Evolutionary conservation across 1,140 invertebrate species (phyloP).

Genomic region (Drosophila saltans): DNA sequence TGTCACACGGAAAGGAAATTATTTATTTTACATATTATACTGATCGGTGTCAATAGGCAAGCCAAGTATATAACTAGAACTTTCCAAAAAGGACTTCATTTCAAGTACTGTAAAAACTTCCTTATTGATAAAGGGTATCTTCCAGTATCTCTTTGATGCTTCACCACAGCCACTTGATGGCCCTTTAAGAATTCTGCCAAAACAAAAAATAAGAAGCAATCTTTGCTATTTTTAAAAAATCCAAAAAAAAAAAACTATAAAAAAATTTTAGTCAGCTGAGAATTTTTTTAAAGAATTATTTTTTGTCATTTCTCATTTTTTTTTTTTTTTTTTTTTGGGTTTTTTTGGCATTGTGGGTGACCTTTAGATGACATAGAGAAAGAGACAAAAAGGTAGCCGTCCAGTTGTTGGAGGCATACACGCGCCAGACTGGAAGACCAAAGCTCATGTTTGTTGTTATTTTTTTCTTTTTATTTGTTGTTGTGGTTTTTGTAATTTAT

Average conservation of each 20-base stretch:
- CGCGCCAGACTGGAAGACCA: constrained; percentile 65
- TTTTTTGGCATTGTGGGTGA: constrained; percentile 43
- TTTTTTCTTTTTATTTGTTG: neutral
- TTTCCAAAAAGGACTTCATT: too few relatives aligned
- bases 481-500: constrained; percentile 18
- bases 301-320: constrained; percentile 46
- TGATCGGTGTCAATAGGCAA: too few relatives aligned
- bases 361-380: constrained; percentile 75
- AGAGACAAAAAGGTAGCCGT: constrained; percentile 24
- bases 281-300: constrained; percentile 23
- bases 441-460: constrained; percentile 46
- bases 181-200: neutral
- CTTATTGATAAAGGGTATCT: neutral
- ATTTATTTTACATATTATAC: too few relatives aligned
- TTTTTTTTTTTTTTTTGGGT: neutral
- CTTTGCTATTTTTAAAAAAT: constrained; percentile 47
- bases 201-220: neutral
- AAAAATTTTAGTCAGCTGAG: constrained; percentile 54
- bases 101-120: neutral
- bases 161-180: neutral
- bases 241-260: constrained; percentile 54
- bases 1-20: neutral
- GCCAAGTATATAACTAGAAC: too few relatives aligned
- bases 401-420: constrained; percentile 31
- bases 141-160: neutral